Conservation (phyloP, 2,888 invertebrate genomes). For the Sarcophaga caerulescens region DNA sequence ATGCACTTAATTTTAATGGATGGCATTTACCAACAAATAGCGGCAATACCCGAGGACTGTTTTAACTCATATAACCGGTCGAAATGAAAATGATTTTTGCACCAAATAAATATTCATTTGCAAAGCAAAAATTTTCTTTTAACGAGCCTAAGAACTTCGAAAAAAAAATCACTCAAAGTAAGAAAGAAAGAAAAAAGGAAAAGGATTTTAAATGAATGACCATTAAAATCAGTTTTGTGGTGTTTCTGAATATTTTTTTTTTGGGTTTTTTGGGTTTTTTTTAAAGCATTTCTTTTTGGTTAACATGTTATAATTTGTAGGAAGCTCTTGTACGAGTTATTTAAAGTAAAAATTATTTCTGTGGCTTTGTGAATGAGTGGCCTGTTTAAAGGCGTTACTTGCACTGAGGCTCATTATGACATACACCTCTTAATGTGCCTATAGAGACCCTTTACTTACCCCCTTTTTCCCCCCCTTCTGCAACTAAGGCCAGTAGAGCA, state of each 20-base stretch:
- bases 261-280: background rate
- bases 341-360: constrained; percentile 37
- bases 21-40: constrained; percentile 2
- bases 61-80: constrained; percentile 41
- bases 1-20: constrained; percentile 25
- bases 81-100: constrained; percentile 36
- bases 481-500: constrained; percentile 33
- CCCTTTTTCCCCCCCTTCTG: background rate
- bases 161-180: constrained; percentile 14
- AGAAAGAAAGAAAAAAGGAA: too few relatives aligned
- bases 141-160: background rate
- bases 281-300: constrained; percentile 4
- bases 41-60: constrained; percentile 1
- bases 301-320: constrained; percentile 66
- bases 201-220: constrained; percentile 36
- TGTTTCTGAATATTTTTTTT: background rate
- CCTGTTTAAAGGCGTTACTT: constrained; percentile 53
- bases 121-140: too few relatives aligned
- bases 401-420: constrained; percentile 73
- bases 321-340: constrained; percentile 61
- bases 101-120: constrained; percentile 3
- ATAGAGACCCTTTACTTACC: constrained; percentile 5
- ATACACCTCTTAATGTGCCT: constrained; percentile 73
- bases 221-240: constrained; percentile 49
- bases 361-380: constrained; percentile 2